These are phyloP conservation scores for Diploscapter pachys DNA, from an alignment of 1,140 invertebrate genomes.

Conservation along the genomic window DNA sequence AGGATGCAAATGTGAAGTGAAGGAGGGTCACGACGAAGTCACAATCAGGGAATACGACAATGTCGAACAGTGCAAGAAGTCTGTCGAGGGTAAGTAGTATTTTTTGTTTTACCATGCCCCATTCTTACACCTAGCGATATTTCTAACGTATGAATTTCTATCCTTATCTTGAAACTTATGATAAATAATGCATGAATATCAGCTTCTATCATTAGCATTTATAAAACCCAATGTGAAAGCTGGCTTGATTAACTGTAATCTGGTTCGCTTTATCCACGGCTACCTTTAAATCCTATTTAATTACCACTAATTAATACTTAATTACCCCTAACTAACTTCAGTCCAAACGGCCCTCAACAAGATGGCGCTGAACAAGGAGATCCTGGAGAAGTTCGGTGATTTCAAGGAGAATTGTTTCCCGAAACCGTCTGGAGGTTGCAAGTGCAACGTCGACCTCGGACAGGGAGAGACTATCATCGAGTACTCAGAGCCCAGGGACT, in stretches of 20 bases:
- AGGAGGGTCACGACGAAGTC: constrained; percentile 27
- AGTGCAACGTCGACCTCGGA: constrained; percentile 33
- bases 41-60: constrained; percentile 14
- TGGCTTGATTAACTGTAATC: not conserved
- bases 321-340: not conserved
- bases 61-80: constrained; percentile 31
- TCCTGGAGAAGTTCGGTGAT: constrained; percentile 37
- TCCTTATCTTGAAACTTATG: constrained; percentile 23
- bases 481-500: constrained; percentile 27
- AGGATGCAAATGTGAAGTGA: constrained; percentile 31
- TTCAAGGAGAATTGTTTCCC: constrained; percentile 44
- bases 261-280: too few relatives aligned
- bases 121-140: too few relatives aligned
- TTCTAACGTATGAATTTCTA: constrained; percentile 36
- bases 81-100: constrained; percentile 9
- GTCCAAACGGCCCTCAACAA: constrained; percentile 37
- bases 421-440: constrained; percentile 39
- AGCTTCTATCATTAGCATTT: not conserved
- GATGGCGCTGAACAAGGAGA: constrained; percentile 33
- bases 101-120: constrained; percentile 36
- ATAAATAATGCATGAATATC: constrained; percentile 27
- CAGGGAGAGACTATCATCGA: constrained; percentile 28
- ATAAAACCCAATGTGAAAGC: not conserved
- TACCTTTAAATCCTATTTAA: too few relatives aligned
- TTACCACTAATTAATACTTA: too few relatives aligned